Conservation (phyloP, 2,797 vertebrate genomes). For the Enoplosus armatus region DNA sequence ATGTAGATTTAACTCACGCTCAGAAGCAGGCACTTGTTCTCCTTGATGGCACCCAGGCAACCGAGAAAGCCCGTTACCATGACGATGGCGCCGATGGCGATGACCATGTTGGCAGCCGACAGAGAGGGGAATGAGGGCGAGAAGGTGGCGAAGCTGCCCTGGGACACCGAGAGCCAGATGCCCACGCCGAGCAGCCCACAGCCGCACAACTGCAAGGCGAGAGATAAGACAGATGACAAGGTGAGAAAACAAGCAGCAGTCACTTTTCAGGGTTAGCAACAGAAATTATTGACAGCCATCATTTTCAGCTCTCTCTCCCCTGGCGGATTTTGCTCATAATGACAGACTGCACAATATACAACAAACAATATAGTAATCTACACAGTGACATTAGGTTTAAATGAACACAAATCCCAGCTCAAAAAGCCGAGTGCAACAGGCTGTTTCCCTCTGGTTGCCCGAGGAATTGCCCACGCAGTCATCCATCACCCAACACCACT, state of each 20-base stretch:
- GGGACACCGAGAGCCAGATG: slow-evolving; percentile 98
- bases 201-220: slow-evolving; percentile 91
- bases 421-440: slow-evolving; percentile 24
- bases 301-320: background rate
- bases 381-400: slow-evolving; percentile 2
- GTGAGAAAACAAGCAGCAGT: slow-evolving; percentile 48
- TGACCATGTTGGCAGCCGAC: slow-evolving; percentile 98
- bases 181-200: slow-evolving; percentile 98
- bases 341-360: background rate
- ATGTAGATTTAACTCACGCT: slow-evolving; percentile 89
- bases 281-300: slow-evolving; percentile 6
- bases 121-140: slow-evolving; percentile 97
- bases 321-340: background rate
- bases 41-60: slow-evolving; percentile 98
- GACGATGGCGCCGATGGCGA: slow-evolving; percentile 93
- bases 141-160: slow-evolving; percentile 99
- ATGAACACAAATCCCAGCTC: slow-evolving; percentile 14
- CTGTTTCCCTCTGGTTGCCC: slow-evolving; percentile 11
- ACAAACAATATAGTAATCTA: slow-evolving; percentile 3
- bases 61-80: slow-evolving; percentile 99
- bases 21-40: slow-evolving; percentile 99
- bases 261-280: background rate
- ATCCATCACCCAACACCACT: slow-evolving; percentile 58
- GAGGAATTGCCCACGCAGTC: slow-evolving; percentile 37
- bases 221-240: slow-evolving; percentile 49